Conservation (phyloP, 2,797 vertebrate genomes). For the Cheirogaleus major region DNA sequence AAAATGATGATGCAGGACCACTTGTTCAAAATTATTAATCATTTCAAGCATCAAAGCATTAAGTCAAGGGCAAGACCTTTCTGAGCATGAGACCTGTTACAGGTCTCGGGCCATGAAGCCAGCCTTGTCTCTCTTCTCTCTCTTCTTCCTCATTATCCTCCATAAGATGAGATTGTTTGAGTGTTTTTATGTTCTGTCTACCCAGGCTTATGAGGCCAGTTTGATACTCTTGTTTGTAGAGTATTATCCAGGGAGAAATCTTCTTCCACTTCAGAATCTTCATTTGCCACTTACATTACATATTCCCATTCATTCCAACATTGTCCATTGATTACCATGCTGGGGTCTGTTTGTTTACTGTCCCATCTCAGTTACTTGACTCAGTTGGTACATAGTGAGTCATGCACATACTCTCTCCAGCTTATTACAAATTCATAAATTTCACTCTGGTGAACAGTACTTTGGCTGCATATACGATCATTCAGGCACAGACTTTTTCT, state of each 20-base stretch:
- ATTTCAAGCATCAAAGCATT: neutral
- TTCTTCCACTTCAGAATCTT: neutral
- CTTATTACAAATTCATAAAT: slow-evolving; percentile 2
- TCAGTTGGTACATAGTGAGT: neutral
- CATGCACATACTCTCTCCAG: neutral
- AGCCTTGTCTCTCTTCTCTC: neutral
- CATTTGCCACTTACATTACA: neutral
- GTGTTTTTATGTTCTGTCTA: neutral
- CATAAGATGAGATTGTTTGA: neutral
- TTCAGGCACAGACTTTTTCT: neutral
- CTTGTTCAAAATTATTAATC: neutral
- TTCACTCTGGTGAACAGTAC: neutral
- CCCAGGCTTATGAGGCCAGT: neutral
- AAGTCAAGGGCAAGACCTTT: neutral
- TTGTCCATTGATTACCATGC: neutral
- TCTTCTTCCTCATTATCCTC: neutral
- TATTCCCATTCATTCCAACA: neutral
- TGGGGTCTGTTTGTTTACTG: neutral
- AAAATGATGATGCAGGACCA: neutral
- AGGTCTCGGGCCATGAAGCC: fast-evolving
- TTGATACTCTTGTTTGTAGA: neutral
- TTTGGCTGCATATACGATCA: neutral
- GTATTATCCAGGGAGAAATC: neutral
- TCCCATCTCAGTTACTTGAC: neutral
- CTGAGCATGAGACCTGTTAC: no score